phyloP scores from a whole-genome alignment of 1,140 invertebrate species.

The Xylocopa sonorina region DNA sequence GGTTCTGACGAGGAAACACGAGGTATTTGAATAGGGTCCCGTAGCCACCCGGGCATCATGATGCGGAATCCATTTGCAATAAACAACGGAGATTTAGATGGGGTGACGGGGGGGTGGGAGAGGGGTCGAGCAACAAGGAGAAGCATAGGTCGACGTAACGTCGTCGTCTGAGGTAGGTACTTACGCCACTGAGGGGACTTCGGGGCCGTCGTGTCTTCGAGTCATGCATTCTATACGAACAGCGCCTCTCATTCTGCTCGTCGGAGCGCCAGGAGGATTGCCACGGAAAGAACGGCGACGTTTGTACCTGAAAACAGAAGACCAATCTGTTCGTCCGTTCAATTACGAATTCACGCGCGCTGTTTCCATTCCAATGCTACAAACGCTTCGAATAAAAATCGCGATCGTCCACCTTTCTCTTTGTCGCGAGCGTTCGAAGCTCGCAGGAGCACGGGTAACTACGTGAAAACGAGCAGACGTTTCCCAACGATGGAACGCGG shows the following conservation, averaged over 20 bases:
- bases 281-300: neutral
- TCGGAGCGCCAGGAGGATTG: neutral
- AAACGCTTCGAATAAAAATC: neutral
- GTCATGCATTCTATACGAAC: conserved; percentile 81
- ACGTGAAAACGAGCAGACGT: neutral
- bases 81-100: conserved; percentile 81
- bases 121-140: conserved; percentile 24
- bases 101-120: conserved; percentile 26
- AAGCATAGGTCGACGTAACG: conserved; percentile 56
- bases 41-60: conserved; percentile 74
- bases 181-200: conserved; percentile 77
- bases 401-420: neutral
- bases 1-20: conserved; percentile 73
- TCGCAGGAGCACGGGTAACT: neutral
- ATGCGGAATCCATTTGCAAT: conserved; percentile 82
- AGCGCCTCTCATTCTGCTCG: conserved; percentile 71
- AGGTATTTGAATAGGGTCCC: conserved; percentile 76
- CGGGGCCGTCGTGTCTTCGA: conserved; percentile 73
- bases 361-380: no score
- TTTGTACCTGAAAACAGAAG: neutral
- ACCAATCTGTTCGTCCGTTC: neutral
- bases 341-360: no score
- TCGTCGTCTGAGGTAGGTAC: conserved; percentile 75
- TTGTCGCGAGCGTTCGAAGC: no score
- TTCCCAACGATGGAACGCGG: no score